Base-by-base conservation (phyloP, 2,888 invertebrate genomes). In the Acleris cristana region DNA sequence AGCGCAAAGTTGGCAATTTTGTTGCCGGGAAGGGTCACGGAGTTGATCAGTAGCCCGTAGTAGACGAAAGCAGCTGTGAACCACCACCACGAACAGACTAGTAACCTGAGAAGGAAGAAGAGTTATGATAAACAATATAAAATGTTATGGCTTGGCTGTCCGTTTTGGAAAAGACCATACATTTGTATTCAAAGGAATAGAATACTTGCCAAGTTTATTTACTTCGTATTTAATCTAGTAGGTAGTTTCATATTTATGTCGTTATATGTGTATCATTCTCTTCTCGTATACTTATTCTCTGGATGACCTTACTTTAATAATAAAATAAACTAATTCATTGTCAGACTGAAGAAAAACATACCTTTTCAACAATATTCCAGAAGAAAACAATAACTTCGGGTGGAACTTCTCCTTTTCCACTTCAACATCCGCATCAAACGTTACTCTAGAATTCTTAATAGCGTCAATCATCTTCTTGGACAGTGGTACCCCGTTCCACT, bases 21-120 rank as follows among this genome's bases (percentile, higher is more conserved):
- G 51, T 69, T 64, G 26, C 69, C 72, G 0, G 66, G 66, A 19
- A 71, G 30, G 23, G 54, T 54, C 23, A 21, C 71, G 59, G 19
- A 69, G 58, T 66, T 65, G 52, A 69, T 69, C 21, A 71, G 19
- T 21, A 70, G 52, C 4, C 70, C 70, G 45, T 71, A 72, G 55
- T 71, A 71, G 7, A 71, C 69, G 55, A 69, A 70, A 1, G 66
- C 69, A 3, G 55, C 61, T 1, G 66, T 67, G 51, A 69, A 69
- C 70, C 70, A 71, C 67, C 73, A 73, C 68, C 69, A 71, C 0
- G 69, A 71, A 49, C 71, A 73, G 18, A 71, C 69, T 14, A 69
- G 18, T 10, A 73, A 34, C 30, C 71, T 73, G 64, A 16, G 60
- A 59, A 55, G 4, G 3, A 8, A 49, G 19, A 51, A 60, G 5